These are phyloP conservation scores for Euborellia annulipes DNA, from an alignment of 1,140 invertebrate genomes.

Conservation along the genomic window DNA sequence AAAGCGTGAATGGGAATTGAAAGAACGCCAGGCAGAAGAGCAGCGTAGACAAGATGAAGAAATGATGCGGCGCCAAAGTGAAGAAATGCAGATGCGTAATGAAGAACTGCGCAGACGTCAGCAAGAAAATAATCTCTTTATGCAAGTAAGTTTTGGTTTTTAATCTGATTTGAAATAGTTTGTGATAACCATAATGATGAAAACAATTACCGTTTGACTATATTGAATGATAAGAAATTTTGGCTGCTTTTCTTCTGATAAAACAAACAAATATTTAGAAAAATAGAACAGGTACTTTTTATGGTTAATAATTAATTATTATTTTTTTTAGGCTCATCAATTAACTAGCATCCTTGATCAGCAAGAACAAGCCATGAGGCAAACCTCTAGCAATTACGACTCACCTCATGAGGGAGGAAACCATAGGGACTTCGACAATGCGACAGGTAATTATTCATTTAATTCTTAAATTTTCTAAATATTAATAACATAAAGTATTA, in stretches of 20 bases:
- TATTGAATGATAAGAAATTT: neutral
- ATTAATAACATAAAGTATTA: no score
- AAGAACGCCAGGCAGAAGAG: constrained; percentile 67
- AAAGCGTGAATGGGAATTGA: constrained; percentile 76
- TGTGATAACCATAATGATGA: neutral
- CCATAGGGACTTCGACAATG: neutral
- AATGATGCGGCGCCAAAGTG: constrained; percentile 49
- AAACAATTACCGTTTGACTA: neutral
- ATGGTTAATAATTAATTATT: no score
- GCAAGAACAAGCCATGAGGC: constrained; percentile 35
- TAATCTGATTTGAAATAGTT: neutral
- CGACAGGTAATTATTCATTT: constrained; percentile 12
- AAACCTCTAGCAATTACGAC: constrained; percentile 11
- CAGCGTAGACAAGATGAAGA: constrained; percentile 57
- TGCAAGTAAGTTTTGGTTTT: constrained; percentile 38
- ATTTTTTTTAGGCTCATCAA: constrained; percentile 34
- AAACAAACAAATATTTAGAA: neutral
- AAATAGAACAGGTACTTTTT: neutral
- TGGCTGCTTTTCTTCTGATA: neutral
- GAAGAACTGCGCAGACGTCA: constrained; percentile 65
- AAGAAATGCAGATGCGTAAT: constrained; percentile 57
- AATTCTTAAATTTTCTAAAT: no score
- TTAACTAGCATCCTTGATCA: constrained; percentile 41
- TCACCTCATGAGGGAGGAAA: constrained; percentile 8
- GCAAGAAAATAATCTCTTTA: constrained; percentile 65